Conservation (phyloP, 2,888 invertebrate species). For the Bedellia somnulentella region DNA sequence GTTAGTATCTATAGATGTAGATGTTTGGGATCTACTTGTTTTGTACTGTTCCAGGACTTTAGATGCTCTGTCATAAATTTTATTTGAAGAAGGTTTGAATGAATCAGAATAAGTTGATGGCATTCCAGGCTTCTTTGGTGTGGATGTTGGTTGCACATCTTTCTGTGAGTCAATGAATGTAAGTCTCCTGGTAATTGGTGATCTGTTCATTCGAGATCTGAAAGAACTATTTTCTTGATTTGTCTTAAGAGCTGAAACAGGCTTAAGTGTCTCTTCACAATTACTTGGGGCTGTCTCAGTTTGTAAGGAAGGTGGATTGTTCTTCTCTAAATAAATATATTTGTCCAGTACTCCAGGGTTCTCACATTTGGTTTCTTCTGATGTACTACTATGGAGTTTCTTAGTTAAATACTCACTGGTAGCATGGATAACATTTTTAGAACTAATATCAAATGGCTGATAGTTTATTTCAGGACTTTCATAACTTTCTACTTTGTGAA, state of each 20-base stretch:
- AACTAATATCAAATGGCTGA: constrained; percentile 18
- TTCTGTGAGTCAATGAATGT: constrained; percentile 33
- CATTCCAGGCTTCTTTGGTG: constrained; percentile 27
- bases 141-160: constrained; percentile 45
- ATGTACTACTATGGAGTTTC: constrained; percentile 13
- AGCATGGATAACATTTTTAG: constrained; percentile 43
- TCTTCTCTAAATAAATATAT: constrained; percentile 48
- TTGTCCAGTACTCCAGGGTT: constrained; percentile 36
- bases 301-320: constrained; percentile 14
- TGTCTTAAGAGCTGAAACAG: too few relatives aligned
- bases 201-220: constrained; percentile 18
- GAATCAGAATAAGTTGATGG: constrained; percentile 19
- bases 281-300: background rate
- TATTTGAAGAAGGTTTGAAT: constrained; percentile 41
- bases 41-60: constrained; percentile 47
- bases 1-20: constrained; percentile 20
- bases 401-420: constrained; percentile 38
- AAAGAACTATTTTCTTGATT: constrained; percentile 10
- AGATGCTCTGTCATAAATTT: constrained; percentile 42
- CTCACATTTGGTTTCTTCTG: background rate
- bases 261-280: constrained; percentile 1
- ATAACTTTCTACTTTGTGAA: constrained; percentile 45
- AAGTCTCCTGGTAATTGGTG: constrained; percentile 31
- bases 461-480: constrained; percentile 35
- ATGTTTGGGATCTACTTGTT: constrained; percentile 9